Evolutionary conservation across 2,113 vertebrate genomes (phyloP).

Genomic region (Macroglossus sobrinus): DNA sequence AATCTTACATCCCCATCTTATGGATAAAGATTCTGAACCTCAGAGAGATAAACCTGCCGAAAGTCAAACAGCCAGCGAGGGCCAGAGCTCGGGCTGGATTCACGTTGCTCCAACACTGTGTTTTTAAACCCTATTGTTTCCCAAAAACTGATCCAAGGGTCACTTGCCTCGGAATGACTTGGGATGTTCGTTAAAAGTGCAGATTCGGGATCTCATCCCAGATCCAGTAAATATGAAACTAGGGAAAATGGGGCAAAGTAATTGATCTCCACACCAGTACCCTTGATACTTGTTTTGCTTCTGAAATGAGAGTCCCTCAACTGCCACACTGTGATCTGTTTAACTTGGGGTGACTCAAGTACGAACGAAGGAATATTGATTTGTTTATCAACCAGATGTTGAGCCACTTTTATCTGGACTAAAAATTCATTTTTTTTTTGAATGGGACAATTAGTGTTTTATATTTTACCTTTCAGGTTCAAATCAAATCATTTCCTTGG

Average conservation of each 20-base stretch:
- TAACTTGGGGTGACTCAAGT: neutral
- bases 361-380: neutral
- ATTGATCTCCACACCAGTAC: neutral
- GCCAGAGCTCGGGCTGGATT: neutral
- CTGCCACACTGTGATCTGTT: neutral
- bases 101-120: neutral
- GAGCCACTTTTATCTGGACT: neutral
- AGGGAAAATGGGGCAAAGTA: neutral
- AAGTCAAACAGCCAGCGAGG: neutral
- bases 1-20: neutral
- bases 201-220: neutral
- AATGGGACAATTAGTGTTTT: neutral
- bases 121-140: neutral
- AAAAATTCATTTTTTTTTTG: neutral
- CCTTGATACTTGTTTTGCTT: neutral
- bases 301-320: neutral
- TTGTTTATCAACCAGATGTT: neutral
- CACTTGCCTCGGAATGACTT: neutral
- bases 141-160: neutral
- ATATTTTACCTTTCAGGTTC: neutral
- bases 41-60: neutral
- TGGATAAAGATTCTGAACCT: neutral
- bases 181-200: neutral
- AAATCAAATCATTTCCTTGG: neutral
- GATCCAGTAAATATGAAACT: neutral